Evolutionary conservation across 2,113 vertebrate genomes (phyloP), one percentile per base, ranked within the genome.

Genomic region (Gasterosteus aculeatus): DNA sequence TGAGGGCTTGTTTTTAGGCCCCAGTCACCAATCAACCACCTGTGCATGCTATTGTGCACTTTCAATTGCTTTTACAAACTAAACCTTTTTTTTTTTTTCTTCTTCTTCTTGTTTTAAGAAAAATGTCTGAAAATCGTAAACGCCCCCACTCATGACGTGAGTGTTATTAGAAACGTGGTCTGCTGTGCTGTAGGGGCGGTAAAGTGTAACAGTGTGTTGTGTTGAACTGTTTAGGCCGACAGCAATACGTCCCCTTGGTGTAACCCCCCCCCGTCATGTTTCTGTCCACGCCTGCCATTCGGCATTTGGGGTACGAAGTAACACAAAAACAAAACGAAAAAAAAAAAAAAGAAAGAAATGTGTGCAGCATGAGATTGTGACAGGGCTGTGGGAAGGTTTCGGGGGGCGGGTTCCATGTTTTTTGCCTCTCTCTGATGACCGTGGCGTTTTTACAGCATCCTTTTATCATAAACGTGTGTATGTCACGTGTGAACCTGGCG

Each of bases 351-450:
- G 64, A 74, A 75, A 77, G 69, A 76, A 86, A 77, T 33, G 75
- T 8, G 75, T 84, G 84, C 89, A 85, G 93, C 87, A 88, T 92
- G 92, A 91, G 93, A 92, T 91, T 92, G 89, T 91, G 79, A 59
- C 12, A 7, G 62, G 78, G 60, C 42, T 7, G n/a, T 5, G 69
- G 75, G 82, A 46, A 53, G 73, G 63, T 41, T 70, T 69, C 41
- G 31, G 6, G 78, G 78, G 35, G 42, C 79, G 81, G 75, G 76
- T 79, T 59, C 63, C 83, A 68, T 69, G 84, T 78, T n/a, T 72
- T 84, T 74, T 89, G 87, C 86, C 90, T 92, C 92, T 94, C 88
- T 94, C 91, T 94, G 90, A 92, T 60, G 89, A 93, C 82, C 64
- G 94, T 93, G 92, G 88, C 84, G 49, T 81, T 86, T 57, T 79